A percentile compares a stretch with the other conserved stretches of the same genome.
Evolutionary conservation across 1,140 invertebrate species (phyloP).

Genomic region (Druon quercuslanigerum): DNA sequence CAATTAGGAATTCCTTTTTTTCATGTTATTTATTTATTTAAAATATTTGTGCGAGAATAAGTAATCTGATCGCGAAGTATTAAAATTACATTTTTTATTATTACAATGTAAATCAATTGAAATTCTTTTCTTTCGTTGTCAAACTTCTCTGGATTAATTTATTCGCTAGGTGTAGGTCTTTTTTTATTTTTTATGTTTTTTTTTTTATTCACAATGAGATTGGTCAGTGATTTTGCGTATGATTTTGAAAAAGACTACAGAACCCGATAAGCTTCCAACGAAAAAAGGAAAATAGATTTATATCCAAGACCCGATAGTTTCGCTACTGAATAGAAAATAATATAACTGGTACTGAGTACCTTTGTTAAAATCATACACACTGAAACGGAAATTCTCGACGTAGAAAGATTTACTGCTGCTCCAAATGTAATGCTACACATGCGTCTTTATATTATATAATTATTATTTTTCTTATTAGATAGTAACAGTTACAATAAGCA

Average conservation of each 20-base stretch:
- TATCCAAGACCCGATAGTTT: neutral
- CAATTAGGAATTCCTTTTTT: neutral
- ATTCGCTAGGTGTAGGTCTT: too few species aligned
- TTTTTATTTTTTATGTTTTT: too few species aligned
- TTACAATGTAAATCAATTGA: neutral
- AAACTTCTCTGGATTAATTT: neutral
- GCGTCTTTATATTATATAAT: constrained; percentile 73
- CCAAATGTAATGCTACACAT: constrained; percentile 66
- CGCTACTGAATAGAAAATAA: neutral
- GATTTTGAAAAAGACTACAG: too few species aligned
- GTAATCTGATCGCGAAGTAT: neutral
- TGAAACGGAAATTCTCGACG: neutral
- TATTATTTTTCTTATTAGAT: constrained; percentile 68
- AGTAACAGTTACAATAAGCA: constrained; percentile 72
- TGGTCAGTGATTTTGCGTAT: too few species aligned
- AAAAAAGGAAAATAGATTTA: neutral
- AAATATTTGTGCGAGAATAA: neutral
- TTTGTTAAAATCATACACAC: neutral
- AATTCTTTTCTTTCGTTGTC: neutral
- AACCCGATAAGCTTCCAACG: neutral
- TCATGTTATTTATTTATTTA: constrained; percentile 27
- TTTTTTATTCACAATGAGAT: too few species aligned
- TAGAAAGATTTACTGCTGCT: constrained; percentile 57
- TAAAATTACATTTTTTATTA: neutral
- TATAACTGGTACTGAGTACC: constrained; percentile 13